phyloP scores from a whole-genome alignment of 2,888 invertebrate genomes.

The Cyaniris semiargus region DNA sequence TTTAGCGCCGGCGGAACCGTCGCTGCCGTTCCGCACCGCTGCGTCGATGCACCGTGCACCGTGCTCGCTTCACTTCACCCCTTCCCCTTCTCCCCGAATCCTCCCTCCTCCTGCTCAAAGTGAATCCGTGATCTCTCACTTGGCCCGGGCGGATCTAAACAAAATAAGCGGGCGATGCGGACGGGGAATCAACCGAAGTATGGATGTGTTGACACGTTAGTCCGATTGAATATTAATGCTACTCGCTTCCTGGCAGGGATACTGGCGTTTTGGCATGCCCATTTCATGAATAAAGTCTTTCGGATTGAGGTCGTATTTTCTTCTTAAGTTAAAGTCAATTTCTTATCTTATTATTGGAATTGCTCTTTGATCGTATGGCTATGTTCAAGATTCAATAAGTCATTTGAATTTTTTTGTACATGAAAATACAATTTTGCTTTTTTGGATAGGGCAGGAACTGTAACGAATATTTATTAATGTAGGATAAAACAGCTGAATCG shows the following conservation, averaged over 20 bases:
- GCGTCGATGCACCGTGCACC: constrained; percentile 9
- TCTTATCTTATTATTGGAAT: background rate
- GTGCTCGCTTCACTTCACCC: background rate
- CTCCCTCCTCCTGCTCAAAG: constrained; percentile 30
- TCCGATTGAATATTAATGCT: constrained; percentile 10
- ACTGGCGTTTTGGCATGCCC: background rate
- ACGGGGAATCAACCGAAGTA: background rate
- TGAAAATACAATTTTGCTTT: too few species aligned
- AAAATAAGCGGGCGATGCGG: constrained; percentile 1
- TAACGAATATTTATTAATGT: too few species aligned
- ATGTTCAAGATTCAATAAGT: too few species aligned
- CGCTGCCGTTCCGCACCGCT: constrained; percentile 14
- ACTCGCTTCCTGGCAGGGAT: background rate
- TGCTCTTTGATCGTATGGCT: too few species aligned
- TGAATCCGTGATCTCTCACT: constrained; percentile 36
- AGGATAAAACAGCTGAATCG: background rate
- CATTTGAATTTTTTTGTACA: too few species aligned
- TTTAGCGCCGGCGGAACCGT: constrained; percentile 7
- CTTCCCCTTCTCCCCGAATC: background rate
- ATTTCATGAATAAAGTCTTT: constrained; percentile 8
- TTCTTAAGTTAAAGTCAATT: background rate
- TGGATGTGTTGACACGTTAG: constrained; percentile 3
- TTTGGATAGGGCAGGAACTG: too few species aligned
- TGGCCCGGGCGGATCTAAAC: constrained; percentile 31
- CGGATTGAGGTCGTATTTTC: background rate